Base-by-base conservation (phyloP, 2,888 invertebrate genomes). In the Zeuzera pyrina region DNA sequence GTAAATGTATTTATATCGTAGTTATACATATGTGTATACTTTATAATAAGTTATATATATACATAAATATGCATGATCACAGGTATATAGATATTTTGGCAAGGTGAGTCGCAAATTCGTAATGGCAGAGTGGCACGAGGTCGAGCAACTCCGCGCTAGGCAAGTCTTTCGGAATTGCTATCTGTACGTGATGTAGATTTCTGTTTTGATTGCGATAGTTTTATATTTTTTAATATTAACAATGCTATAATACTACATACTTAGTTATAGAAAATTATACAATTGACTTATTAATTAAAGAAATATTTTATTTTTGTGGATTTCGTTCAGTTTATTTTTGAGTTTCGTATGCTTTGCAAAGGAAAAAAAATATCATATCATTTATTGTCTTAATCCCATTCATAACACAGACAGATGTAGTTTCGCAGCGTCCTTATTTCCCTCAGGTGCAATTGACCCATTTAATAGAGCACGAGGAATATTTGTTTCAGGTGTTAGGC, bases 401-500 rank as follows among this genome's bases (percentile, higher is more conserved):
- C 11, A 7, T 6, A 33, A 10, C 12, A 15, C 11, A 27, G 15
- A 15, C 27, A 7, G 21, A 15, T n/a, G n/a, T n/a, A n/a, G n/a
- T n/a, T n/a, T n/a, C n/a, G n/a, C n/a, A n/a, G n/a, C n/a, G n/a
- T n/a, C n/a, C n/a, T n/a, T n/a, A n/a, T n/a, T n/a, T n/a, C 13
- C 7, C 47, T 39, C 31, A 62, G 60, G 63, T 56, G 50, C 64
- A 54, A 61, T 72, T 73, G 71, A 73, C 76, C 74, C 52, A 69
- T 52, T 64, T 69, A 58, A 58, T 57, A 46, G 43, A 62, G 47
- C 58, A 36, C 35, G 35, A 48, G 37, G 52, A 44, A 47, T 63
- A 48, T 56, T 71, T 66, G 64, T 72, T 77, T 47, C 73, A 83
- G 81, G 76, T 81, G 58, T 66, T 74, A 32, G 72, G 65, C 34